Base-by-base conservation (phyloP, 53 echinoderm and acorn worm genomes). In the Paelopatides confundens region DNA sequence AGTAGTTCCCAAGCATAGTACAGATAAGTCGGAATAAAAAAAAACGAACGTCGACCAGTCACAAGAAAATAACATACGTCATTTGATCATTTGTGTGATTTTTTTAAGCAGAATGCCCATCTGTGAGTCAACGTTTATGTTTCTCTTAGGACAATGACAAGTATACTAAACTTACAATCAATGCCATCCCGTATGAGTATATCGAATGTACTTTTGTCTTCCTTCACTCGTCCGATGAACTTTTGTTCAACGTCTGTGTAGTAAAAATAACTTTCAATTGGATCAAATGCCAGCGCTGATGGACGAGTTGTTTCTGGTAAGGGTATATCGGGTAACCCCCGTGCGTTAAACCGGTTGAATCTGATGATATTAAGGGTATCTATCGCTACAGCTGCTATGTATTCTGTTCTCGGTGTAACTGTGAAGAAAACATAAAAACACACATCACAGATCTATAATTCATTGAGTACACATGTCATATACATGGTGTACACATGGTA, bases 391-490 rank as follows among this genome's bases (percentile, higher is more conserved):
- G 27, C 28, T 27, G 74, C 74, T 26, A 74, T 40, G 3, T 43
- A 35, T 36, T 74, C 74, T 39, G 3, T 74, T 39, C 74, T 74
- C 1, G 74, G 74, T 24, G 47, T 21, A 8, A 74, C 74, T 74
- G 40, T 70, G 6, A 39, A 28, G n/a, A n/a, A n/a, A n/a, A n/a
- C n/a, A 31, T 11, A 63, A 63, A 63, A n/a, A n/a, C n/a, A n/a
- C n/a, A n/a, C n/a, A n/a, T n/a, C n/a, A n/a, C n/a, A n/a, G n/a
- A n/a, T n/a, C n/a, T n/a, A n/a, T n/a, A n/a, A n/a, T n/a, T n/a
- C n/a, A n/a, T n/a, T n/a, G n/a, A n/a, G n/a, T n/a, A n/a, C n/a
- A n/a, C n/a, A n/a, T n/a, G n/a, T n/a, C n/a, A n/a, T n/a, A n/a
- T n/a, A n/a, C n/a, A n/a, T n/a, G n/a, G n/a, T n/a, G n/a, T n/a